These are phyloP conservation scores for Paralvinella palmiformis DNA, from an alignment of 1,140 invertebrate species.

Conservation along the genomic window DNA sequence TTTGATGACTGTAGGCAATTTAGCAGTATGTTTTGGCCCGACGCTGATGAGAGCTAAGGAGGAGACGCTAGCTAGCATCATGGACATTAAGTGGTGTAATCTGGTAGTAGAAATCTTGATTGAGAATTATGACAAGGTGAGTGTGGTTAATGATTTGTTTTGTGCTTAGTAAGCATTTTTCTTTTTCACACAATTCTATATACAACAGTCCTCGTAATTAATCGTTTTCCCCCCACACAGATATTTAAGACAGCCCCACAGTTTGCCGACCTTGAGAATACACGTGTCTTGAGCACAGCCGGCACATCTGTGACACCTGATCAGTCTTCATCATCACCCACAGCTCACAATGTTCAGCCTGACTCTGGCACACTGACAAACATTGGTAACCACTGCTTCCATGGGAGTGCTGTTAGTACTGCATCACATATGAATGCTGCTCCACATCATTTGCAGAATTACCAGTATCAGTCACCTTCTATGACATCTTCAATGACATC, in stretches of 20 bases:
- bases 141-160: background rate
- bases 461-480: background rate
- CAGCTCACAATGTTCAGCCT: too few relatives aligned
- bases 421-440: too few relatives aligned
- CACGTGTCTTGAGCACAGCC: slow-evolving; percentile 17
- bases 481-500: background rate
- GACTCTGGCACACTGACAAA: too few relatives aligned
- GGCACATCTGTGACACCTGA: background rate
- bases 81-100: slow-evolving; percentile 98
- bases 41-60: slow-evolving; percentile 88
- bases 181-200: background rate
- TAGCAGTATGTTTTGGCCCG: slow-evolving; percentile 98
- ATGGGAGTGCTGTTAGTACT: too few relatives aligned
- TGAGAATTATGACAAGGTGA: slow-evolving; percentile 78
- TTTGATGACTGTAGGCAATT: slow-evolving; percentile 93
- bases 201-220: background rate
- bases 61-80: slow-evolving; percentile 93
- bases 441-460: background rate
- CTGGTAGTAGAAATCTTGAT: slow-evolving; percentile 95
- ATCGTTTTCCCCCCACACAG: slow-evolving; percentile 26
- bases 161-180: background rate
- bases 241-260: slow-evolving; percentile 52
- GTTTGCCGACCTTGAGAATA: slow-evolving; percentile 29
- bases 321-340: too few relatives aligned
- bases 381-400: too few relatives aligned